These are phyloP conservation scores for Plutella xylostella DNA, from an alignment of 2,888 invertebrate genomes.

Conservation along the genomic window DNA sequence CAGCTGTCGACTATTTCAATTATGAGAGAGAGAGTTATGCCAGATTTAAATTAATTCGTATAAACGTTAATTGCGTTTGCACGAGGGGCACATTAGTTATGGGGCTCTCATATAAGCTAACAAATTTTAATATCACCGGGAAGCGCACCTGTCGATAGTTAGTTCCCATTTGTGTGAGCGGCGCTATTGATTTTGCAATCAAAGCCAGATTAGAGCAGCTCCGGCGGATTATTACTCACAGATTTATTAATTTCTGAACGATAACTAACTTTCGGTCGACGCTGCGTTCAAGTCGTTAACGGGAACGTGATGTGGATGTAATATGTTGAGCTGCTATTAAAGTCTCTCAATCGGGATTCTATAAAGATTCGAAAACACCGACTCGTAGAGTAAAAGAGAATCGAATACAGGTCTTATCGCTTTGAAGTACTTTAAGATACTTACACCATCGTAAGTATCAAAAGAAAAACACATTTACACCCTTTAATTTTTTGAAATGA, in stretches of 20 bases:
- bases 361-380: no score
- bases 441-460: no score
- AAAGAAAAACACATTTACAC: background rate
- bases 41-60: slow-evolving; percentile 1
- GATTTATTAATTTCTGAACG: slow-evolving; percentile 16
- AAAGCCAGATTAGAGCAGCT: slow-evolving; percentile 44
- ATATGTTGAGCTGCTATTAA: no score
- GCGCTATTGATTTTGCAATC: slow-evolving; percentile 60
- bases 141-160: slow-evolving; percentile 48
- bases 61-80: slow-evolving; percentile 4
- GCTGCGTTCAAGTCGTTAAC: background rate
- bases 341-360: no score
- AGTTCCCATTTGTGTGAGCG: slow-evolving; percentile 22
- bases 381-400: no score
- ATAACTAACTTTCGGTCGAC: background rate
- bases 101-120: slow-evolving; percentile 10
- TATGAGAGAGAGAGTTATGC: background rate
- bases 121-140: slow-evolving; percentile 48
- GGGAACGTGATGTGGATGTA: slow-evolving; percentile 1
- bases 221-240: slow-evolving; percentile 26
- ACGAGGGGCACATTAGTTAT: no score
- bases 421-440: no score
- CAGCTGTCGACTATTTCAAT: slow-evolving; percentile 4
- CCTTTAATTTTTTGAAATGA: background rate
- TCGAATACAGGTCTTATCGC: no score